Evolutionary conservation across 1,140 invertebrate genomes (phyloP), one percentile per base, ranked within the genome.

Genomic region (Archegozetes longisetosus): DNA sequence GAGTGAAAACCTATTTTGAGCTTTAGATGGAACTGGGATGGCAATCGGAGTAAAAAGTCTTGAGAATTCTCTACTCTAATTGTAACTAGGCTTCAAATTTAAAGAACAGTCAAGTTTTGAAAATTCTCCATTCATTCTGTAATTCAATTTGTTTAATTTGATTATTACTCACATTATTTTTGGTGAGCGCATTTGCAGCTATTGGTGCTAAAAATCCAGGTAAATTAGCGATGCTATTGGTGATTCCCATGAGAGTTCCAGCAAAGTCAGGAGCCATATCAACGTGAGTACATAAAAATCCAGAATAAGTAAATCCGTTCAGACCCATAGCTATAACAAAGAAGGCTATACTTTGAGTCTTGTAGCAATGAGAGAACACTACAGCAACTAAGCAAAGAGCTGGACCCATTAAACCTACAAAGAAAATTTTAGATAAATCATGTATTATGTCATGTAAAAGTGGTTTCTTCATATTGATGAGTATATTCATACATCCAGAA

Each of bases 231-330:
- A 69, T 64, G 26, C 77, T 77, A 66, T 84, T 85, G 0, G 80
- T 80, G 26, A 84, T 77, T 0, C 78, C 79, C 76, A 83, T 80
- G 13, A 64, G 27, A 6, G 59, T 58, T 61, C 65, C 62, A 20
- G 65, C 65, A 53, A 62, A 65, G n/a, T 63, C 58, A 6, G 65
- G 65, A 9, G 64, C 56, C 65, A 66, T 66, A 27, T 66, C 65
- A 20, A 66, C 60, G 29, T 60, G 65, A 22, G 61, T 64, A 3
- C 62, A 62, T 47, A 62, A 58, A 46, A 59, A 66, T 1, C 66
- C 65, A 50, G 61, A 57, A 24, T 58, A 61, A 13, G 55, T 60
- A 23, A 60, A 59, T 20, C 66, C 66, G 59, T 64, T 64, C 25
- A 65, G 50, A 27, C 56, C 61, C 61, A 66, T 61, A 0, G 58